A percentile compares a stretch with the other conserved stretches of the same genome.
phyloP scores from a whole-genome alignment of 2,888 invertebrate genomes.

The Scotopteryx bipunctaria region DNA sequence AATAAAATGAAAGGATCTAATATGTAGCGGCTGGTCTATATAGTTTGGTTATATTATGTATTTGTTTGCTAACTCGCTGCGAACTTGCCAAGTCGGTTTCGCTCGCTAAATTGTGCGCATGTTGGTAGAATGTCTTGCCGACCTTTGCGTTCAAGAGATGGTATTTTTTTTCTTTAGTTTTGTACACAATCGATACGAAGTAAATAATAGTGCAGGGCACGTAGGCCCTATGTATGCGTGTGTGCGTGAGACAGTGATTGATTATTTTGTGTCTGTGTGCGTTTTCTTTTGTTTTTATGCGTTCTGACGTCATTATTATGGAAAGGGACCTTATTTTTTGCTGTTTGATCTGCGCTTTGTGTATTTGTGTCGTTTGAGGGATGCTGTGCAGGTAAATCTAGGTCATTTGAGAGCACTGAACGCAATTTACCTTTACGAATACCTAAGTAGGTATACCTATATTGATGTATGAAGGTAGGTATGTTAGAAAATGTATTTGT shows the following conservation, averaged over 20 bases:
- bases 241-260: conserved; percentile 46
- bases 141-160: conserved; percentile 49
- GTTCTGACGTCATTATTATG: conserved; percentile 18
- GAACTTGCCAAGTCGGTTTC: conserved; percentile 54
- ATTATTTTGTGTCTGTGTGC: conserved; percentile 42
- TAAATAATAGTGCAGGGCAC: conserved; percentile 43
- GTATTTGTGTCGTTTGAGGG: background rate
- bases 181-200: conserved; percentile 49
- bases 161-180: conserved; percentile 46
- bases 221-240: conserved; percentile 44
- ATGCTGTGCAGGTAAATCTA: conserved; percentile 6
- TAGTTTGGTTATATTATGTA: conserved; percentile 33
- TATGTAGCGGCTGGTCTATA: conserved; percentile 40
- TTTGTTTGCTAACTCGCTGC: conserved; percentile 58
- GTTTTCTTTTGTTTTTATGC: conserved; percentile 24
- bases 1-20: conserved; percentile 42
- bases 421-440: background rate
- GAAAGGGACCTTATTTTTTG: background rate
- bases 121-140: conserved; percentile 51
- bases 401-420: conserved; percentile 8
- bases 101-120: conserved; percentile 50
- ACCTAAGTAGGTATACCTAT: background rate
- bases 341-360: background rate
- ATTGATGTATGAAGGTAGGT: too few relatives aligned
- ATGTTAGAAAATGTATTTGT: background rate